A percentile compares a stretch with the other conserved stretches of the same genome.
phyloP scores from a whole-genome alignment of 2,113 vertebrate genomes.

The Scomber scombrus region DNA sequence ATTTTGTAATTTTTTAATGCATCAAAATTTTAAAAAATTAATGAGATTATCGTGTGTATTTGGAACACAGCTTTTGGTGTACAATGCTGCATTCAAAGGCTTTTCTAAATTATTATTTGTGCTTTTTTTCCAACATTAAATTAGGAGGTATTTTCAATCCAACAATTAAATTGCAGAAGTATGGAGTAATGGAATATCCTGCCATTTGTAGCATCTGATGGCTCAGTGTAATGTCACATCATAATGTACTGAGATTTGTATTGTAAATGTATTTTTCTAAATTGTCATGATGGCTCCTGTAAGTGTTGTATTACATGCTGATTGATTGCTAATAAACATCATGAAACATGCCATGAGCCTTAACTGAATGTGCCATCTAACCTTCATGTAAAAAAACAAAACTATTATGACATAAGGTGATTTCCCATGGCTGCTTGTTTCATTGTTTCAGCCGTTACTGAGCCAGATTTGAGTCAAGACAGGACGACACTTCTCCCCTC shows the following conservation, averaged over 20 bases:
- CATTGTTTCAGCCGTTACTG: background rate
- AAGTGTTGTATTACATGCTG: background rate
- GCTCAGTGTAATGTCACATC: background rate
- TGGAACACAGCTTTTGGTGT: background rate
- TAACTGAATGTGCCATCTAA: background rate
- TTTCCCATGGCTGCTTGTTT: background rate
- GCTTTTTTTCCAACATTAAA: constrained; percentile 30
- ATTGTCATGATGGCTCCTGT: background rate
- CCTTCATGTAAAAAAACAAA: background rate
- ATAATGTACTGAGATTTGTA: background rate
- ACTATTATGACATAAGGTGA: background rate
- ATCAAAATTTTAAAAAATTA: background rate
- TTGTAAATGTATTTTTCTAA: background rate
- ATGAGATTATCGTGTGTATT: background rate
- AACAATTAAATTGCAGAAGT: background rate
- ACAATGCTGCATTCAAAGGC: background rate
- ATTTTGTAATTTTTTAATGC: constrained; percentile 11
- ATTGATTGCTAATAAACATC: constrained; percentile 4
- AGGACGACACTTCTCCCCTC: constrained; percentile 9
- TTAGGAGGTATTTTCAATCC: constrained; percentile 29
- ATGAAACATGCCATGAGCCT: constrained; percentile 9
- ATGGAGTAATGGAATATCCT: background rate
- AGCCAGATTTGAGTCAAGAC: background rate
- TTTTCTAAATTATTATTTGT: constrained; percentile 38
- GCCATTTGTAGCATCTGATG: background rate